A percentile compares a stretch with the other conserved stretches of the same genome.
phyloP scores from a whole-genome alignment of 2,797 vertebrate species.

The Peromyscus attwateri region DNA sequence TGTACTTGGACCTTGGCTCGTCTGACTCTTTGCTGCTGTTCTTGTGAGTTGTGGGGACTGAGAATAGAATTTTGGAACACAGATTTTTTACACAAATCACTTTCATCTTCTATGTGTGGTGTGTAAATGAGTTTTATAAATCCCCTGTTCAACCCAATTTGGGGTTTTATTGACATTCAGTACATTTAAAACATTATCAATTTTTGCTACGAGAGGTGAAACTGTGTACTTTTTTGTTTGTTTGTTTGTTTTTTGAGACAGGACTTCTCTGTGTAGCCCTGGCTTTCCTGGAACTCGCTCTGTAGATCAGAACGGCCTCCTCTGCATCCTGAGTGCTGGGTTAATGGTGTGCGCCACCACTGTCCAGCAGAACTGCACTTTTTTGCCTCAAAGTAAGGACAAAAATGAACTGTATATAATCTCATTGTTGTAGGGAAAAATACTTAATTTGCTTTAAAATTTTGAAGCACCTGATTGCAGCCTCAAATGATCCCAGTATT shows the following conservation, averaged over 20 bases:
- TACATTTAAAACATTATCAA: background rate
- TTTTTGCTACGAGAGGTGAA: conserved; percentile 41
- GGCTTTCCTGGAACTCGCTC: background rate
- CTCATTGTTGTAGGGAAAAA: background rate
- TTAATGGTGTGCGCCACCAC: background rate
- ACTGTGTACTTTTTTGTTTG: background rate
- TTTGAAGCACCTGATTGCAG: conserved; percentile 31
- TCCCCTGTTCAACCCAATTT: background rate
- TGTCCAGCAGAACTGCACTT: background rate
- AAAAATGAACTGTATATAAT: conserved; percentile 25
- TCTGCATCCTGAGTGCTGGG: background rate
- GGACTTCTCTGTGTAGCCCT: background rate
- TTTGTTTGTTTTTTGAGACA: background rate
- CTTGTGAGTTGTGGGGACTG: background rate
- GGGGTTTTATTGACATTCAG: conserved; percentile 33
- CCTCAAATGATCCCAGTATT: conserved; percentile 27
- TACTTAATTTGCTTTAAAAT: conserved; percentile 47
- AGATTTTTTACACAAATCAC: background rate
- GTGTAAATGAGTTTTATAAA: conserved; percentile 19
- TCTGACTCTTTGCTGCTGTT: conserved; percentile 34
- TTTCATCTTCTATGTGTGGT: conserved; percentile 38
- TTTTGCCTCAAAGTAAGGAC: background rate
- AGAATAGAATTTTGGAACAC: conserved; percentile 30
- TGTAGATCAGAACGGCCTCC: background rate
- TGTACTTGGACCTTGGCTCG: background rate